phyloP scores from a whole-genome alignment of 2,797 vertebrate genomes.

The Perdix hodgsoniae region DNA sequence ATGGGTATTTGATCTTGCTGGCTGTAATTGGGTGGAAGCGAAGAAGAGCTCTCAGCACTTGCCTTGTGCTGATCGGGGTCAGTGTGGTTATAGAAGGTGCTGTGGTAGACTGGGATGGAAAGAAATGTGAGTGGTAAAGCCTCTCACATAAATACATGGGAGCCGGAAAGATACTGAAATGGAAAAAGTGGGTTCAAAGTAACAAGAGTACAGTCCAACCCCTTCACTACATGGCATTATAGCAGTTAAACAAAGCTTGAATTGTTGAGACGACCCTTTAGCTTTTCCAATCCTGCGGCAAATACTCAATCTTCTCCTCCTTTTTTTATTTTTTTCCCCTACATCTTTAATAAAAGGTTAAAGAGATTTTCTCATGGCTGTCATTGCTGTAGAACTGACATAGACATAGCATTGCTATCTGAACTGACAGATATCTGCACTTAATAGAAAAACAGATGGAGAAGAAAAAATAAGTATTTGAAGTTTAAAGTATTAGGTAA shows the following conservation, averaged over 20 bases:
- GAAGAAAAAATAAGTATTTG: background rate
- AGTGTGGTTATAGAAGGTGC: background rate
- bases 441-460: conserved; percentile 3
- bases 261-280: conserved; percentile 11
- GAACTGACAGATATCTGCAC: conserved; percentile 14
- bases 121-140: background rate
- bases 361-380: background rate
- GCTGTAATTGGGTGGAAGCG: background rate
- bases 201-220: background rate
- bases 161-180: background rate
- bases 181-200: background rate
- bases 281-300: background rate
- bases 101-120: background rate
- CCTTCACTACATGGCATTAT: background rate
- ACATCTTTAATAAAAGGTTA: conserved; percentile 6
- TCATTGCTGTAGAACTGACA: background rate
- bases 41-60: background rate
- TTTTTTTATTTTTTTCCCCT: background rate
- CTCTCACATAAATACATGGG: background rate
- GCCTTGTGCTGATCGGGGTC: background rate
- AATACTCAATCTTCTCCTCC: background rate
- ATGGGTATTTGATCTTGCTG: background rate
- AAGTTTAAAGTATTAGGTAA: conserved; percentile 52
- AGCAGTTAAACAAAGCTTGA: background rate
- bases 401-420: background rate